Evolutionary conservation across 2,888 invertebrate genomes (phyloP).

Genomic region (Phaedon cochleariae): DNA sequence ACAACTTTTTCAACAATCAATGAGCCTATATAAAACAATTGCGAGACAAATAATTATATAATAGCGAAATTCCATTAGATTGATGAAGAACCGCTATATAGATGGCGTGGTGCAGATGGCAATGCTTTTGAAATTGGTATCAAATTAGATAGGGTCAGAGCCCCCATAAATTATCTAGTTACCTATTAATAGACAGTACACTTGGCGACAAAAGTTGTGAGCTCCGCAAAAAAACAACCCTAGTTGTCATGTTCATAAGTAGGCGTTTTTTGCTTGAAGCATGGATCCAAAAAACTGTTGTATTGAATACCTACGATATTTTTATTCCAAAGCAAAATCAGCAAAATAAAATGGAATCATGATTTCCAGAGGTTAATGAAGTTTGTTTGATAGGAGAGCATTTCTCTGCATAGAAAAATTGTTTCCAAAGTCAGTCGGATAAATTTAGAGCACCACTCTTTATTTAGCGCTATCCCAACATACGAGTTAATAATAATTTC

Average conservation of each 20-base stretch:
- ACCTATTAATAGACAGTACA: conserved; percentile 36
- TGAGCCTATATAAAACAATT: not conserved
- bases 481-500: not conserved
- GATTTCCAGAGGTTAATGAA: too few species aligned
- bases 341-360: too few species aligned
- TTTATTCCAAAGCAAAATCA: too few species aligned
- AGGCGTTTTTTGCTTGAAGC: too few species aligned
- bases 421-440: not conserved
- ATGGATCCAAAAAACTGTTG: too few species aligned
- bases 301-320: too few species aligned
- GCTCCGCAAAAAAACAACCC: not conserved
- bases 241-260: too few species aligned
- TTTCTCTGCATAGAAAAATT: not conserved
- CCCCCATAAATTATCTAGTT: conserved; percentile 36
- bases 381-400: too few species aligned
- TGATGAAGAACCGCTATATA: conserved; percentile 25
- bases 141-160: conserved; percentile 37
- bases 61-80: conserved; percentile 23
- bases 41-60: conserved; percentile 9
- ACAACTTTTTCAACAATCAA: too few species aligned
- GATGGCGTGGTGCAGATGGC: conserved; percentile 13
- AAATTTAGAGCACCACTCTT: not conserved
- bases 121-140: conserved; percentile 35
- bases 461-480: not conserved
- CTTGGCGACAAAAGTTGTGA: not conserved